Base-by-base conservation (phyloP, 2,888 invertebrate genomes). In the Chrysolina haemoptera region DNA sequence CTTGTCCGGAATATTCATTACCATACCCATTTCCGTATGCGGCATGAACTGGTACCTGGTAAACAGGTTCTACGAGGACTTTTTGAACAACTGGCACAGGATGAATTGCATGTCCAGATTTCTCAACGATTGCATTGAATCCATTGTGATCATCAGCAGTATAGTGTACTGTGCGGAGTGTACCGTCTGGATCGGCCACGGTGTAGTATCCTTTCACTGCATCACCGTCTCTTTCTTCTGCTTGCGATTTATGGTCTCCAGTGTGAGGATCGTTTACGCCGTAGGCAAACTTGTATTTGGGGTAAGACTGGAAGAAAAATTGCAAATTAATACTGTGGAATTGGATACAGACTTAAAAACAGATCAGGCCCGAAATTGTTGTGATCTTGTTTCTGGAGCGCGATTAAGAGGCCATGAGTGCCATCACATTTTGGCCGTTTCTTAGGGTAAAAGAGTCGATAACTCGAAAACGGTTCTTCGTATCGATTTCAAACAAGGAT, bases 151-250 rank as follows among this genome's bases (percentile, higher is more conserved):
- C 90, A 79, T 91, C 91, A 27, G 91, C 92, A 82, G 90, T 90
- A 87, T 92, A 92, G 80, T 91, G 91, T 43, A 92, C 92, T 81
- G 90, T 91, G 85, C 92, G 89, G 84, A 88, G 87, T 68, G 91
- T 89, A 81, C 92, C 92, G 80, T 91, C 91, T 10, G 92, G 91
- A 80, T 92, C 92, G 55, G 91, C 86, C 1, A 92, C 89, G 80
- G 90, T 90, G 83, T 92, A 92, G 22, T 90, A 91, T 40, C 92
- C 92, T 83, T 90, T 89, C 64, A 92, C 92, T 40, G 90, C 85
- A 84, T 91, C 90, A 0, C 91, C 92, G 84, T 90, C 89, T 0
- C 89, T 87, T 62, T 87, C 84, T 83, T 90, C 90, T 71, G 89
- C 89, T 78, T 90, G 90, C 2, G 88, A 77, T 71, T 90, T 90